Evolutionary conservation across 2,888 invertebrate species (phyloP).

Genomic region (Zygothrica quintamaculata): DNA sequence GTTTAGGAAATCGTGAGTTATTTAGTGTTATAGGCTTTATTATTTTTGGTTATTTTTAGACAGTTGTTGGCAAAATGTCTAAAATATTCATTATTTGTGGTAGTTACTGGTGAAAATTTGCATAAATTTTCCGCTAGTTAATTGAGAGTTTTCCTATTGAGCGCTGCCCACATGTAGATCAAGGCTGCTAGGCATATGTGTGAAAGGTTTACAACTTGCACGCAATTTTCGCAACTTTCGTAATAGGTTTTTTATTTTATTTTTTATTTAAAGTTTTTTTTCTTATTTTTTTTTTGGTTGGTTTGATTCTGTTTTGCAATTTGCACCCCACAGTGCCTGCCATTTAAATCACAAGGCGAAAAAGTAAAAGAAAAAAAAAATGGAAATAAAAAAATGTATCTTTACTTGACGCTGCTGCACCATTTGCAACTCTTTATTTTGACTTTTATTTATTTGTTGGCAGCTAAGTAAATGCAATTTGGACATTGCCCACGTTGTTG

Average conservation of each 20-base stretch:
- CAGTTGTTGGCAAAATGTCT: too few species aligned
- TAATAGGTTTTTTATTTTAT: too few species aligned
- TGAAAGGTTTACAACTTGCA: conserved; percentile 20
- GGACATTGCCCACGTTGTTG: conserved; percentile 65
- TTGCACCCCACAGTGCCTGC: conserved; percentile 55
- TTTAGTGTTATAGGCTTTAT: too few species aligned
- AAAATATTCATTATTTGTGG: too few species aligned
- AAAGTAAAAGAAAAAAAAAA: conserved; percentile 13
- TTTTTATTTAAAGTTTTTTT: too few species aligned
- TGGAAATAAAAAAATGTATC: too few species aligned
- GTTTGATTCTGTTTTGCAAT: conserved; percentile 21
- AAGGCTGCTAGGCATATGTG: conserved; percentile 4
- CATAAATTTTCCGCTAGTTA: too few species aligned
- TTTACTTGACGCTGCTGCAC: conserved; percentile 62
- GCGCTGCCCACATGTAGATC: background rate
- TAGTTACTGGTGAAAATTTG: too few species aligned
- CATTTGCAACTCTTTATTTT: conserved; percentile 80
- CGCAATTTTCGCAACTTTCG: background rate
- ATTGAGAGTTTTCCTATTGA: too few species aligned
- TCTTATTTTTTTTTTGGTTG: conserved; percentile 2
- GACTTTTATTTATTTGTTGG: conserved; percentile 79
- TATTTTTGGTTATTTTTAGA: too few species aligned
- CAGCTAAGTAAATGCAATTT: conserved; percentile 79
- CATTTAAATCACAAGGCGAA: conserved; percentile 39
- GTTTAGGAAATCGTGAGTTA: too few species aligned